Conservation (phyloP, 53 echinoderm and acorn worm genomes). For the Hippasteria phrygiana region DNA sequence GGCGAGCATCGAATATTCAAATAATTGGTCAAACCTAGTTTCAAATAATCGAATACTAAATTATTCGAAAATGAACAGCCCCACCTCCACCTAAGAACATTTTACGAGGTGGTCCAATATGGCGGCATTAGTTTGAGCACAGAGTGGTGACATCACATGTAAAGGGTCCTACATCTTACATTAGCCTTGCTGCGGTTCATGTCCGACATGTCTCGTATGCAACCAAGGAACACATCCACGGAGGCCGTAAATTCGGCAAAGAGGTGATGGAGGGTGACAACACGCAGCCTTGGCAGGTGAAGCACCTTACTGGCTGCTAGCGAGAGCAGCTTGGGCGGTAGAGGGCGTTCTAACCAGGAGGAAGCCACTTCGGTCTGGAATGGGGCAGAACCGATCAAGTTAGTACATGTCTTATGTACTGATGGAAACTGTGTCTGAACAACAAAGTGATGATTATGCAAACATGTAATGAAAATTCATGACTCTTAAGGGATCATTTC, state of each 20-base stretch:
- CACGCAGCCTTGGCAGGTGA: conserved; percentile 67
- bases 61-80: too few relatives aligned
- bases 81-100: too few relatives aligned
- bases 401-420: background rate
- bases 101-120: too few relatives aligned
- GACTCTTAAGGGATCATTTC: too few relatives aligned
- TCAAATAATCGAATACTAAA: too few relatives aligned
- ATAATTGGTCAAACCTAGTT: too few relatives aligned
- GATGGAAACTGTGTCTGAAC: background rate
- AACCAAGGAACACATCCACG: conserved; percentile 69
- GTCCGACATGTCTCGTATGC: conserved; percentile 64
- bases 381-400: background rate
- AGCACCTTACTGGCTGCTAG: conserved; percentile 65
- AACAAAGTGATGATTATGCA: too few relatives aligned
- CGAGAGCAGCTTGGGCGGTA: conserved; percentile 33
- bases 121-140: too few relatives aligned
- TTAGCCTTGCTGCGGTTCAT: conserved; percentile 62
- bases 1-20: too few relatives aligned
- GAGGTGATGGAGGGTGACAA: conserved; percentile 65
- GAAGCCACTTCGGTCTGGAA: conserved; percentile 45
- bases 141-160: too few relatives aligned
- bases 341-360: conserved; percentile 77
- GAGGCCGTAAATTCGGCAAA: conserved; percentile 82
- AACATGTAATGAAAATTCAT: too few relatives aligned
- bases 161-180: background rate